Evolutionary conservation across 2,888 invertebrate genomes (phyloP), one percentile per base, ranked within the genome.

Genomic region (Dynastes tityus): DNA sequence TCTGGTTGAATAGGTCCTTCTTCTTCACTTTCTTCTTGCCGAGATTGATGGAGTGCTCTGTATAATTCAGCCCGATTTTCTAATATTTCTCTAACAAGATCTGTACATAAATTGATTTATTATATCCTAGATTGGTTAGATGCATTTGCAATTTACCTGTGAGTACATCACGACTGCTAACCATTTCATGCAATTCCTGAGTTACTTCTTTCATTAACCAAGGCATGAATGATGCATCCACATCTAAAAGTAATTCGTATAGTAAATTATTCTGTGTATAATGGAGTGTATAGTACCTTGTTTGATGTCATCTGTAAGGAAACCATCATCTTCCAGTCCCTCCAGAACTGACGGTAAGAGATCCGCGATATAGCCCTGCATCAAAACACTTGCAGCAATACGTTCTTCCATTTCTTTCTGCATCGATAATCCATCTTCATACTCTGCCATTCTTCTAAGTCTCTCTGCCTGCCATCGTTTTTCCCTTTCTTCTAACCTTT

Each of bases 291-390:
- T n/a, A 40, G 22, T 49, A 92, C 93, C 92, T 85, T 91, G 88
- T 87, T 91, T 91, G 82, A 92, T 90, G 83, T 91, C 90, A 84
- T 93, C 93, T 83, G 91, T 87, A 55, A 94, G 90, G 88, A 92
- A 92, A 32, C 95, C 95, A 86, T 94, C 94, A 85, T 93, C 92
- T 84, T 94, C 92, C 82, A 97, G 91, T 75, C 94, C 95, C 84
- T 95, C 95, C 83, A 97, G 91, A 82, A 96, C 96, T 73, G 94
- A 91, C 16, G 97, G 97, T 85, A 97, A 91, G 85, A 97, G 91
- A 88, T 96, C 95, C 32, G 95, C 95, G 87, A 97, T 93, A 89
- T 97, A 96, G 80, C 95, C 96, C 85, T 95, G 95, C 86, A 97
- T 92, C 80, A 97, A 92, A 81, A 95, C 94, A 37, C 95, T 93